These are phyloP conservation scores for Spinibarbus caldwelli DNA, from an alignment of 2,797 vertebrate genomes.

Conservation along the genomic window DNA sequence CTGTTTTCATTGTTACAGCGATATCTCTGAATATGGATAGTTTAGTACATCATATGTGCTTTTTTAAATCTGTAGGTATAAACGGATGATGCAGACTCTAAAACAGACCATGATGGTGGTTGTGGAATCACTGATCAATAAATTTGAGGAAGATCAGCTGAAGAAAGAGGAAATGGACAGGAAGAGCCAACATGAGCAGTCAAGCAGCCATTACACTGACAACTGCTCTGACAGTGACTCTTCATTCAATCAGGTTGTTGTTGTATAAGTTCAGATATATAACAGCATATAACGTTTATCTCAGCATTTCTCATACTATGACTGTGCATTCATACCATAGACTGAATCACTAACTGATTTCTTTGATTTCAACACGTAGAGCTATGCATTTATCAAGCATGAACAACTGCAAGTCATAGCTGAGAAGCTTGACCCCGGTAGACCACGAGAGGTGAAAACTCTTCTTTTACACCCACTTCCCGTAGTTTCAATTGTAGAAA, in stretches of 20 bases:
- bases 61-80: constrained; percentile 79
- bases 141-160: constrained; percentile 89
- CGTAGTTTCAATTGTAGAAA: not conserved
- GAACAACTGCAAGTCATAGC: constrained; percentile 91
- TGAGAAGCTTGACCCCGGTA: constrained; percentile 86
- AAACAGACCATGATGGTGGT: constrained; percentile 88
- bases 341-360: constrained; percentile 5
- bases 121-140: constrained; percentile 89
- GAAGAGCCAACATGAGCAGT: constrained; percentile 76
- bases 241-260: constrained; percentile 89
- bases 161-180: constrained; percentile 80
- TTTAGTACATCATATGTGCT: not conserved
- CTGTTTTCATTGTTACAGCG: not conserved
- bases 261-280: not conserved
- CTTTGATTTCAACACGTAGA: constrained; percentile 77
- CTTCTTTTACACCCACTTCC: not conserved
- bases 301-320: not conserved
- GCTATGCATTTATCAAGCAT: constrained; percentile 92
- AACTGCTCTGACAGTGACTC: constrained; percentile 96
- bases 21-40: no score
- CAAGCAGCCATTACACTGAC: constrained; percentile 80
- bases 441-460: constrained; percentile 87
- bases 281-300: not conserved
- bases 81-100: constrained; percentile 90
- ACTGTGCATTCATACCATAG: not conserved